phyloP scores from a whole-genome alignment of 2,888 invertebrate genomes.

The Teinopalpus imperialis region DNA sequence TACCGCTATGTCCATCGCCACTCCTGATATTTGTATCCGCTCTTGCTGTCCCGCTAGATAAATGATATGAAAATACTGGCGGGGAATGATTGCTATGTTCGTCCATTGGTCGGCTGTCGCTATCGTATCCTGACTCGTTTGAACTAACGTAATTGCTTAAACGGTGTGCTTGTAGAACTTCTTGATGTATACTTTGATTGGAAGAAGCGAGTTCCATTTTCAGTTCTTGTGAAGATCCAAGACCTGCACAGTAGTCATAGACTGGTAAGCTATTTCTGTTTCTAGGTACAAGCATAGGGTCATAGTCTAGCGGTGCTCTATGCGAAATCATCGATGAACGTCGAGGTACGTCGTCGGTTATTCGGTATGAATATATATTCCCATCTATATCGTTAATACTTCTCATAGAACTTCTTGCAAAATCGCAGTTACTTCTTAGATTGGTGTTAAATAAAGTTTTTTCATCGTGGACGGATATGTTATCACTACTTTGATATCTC shows the following conservation, averaged over 20 bases:
- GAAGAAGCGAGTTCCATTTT: constrained; percentile 69
- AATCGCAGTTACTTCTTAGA: constrained; percentile 61
- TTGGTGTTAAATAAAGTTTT: constrained; percentile 65
- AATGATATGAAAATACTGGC: constrained; percentile 74
- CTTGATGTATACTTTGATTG: constrained; percentile 80
- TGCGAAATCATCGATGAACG: constrained; percentile 76
- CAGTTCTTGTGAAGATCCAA: constrained; percentile 67
- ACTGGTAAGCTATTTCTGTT: constrained; percentile 77
- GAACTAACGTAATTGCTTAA: constrained; percentile 89
- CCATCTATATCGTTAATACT: constrained; percentile 68
- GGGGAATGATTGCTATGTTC: constrained; percentile 80
- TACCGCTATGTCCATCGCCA: constrained; percentile 44
- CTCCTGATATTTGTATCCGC: constrained; percentile 48
- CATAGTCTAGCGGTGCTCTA: constrained; percentile 66
- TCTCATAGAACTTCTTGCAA: constrained; percentile 65
- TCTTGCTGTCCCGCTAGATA: constrained; percentile 52
- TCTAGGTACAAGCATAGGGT: constrained; percentile 74
- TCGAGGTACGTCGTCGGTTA: constrained; percentile 58
- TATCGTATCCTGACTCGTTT: constrained; percentile 92
- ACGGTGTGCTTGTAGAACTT: constrained; percentile 83
- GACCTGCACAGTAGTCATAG: constrained; percentile 65
- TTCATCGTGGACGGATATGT: constrained; percentile 73
- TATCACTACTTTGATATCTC: constrained; percentile 79
- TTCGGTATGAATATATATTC: constrained; percentile 50
- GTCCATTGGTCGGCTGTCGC: constrained; percentile 85